phyloP scores from a whole-genome alignment of 2,113 vertebrate genomes.

The Numida meleagris region DNA sequence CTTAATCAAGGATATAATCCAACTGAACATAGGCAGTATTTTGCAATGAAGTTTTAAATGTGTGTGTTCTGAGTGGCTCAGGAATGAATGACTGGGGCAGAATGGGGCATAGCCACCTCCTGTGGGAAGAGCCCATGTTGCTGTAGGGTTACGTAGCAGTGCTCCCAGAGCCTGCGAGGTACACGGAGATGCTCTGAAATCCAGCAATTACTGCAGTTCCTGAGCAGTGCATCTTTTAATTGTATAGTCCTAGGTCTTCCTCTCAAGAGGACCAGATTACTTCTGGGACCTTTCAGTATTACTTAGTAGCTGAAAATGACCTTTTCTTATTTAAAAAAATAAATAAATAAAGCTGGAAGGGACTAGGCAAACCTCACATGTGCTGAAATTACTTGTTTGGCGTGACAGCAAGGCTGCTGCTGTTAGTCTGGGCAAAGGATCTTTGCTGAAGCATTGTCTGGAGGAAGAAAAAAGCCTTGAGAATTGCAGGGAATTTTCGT shows the following conservation, averaged over 20 bases:
- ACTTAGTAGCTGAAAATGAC: fast-evolving
- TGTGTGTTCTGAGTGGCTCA: not conserved
- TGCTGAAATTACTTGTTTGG: not conserved
- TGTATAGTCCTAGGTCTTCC: not conserved
- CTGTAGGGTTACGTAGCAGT: not conserved
- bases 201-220: not conserved
- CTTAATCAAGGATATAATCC: not conserved
- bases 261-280: not conserved
- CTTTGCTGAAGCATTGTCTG: not conserved
- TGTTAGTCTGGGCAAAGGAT: not conserved
- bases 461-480: not conserved
- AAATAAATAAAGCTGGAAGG: not conserved
- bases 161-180: not conserved
- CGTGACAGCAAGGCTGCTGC: not conserved
- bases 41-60: not conserved
- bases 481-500: not conserved
- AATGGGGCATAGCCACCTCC: not conserved
- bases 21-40: not conserved
- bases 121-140: not conserved
- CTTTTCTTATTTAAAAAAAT: not conserved
- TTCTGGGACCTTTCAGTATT: not conserved
- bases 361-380: not conserved
- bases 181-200: not conserved
- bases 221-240: not conserved
- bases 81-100: not conserved